Base-by-base conservation (phyloP, 2,888 invertebrate genomes). In the Philonicus albiceps region DNA sequence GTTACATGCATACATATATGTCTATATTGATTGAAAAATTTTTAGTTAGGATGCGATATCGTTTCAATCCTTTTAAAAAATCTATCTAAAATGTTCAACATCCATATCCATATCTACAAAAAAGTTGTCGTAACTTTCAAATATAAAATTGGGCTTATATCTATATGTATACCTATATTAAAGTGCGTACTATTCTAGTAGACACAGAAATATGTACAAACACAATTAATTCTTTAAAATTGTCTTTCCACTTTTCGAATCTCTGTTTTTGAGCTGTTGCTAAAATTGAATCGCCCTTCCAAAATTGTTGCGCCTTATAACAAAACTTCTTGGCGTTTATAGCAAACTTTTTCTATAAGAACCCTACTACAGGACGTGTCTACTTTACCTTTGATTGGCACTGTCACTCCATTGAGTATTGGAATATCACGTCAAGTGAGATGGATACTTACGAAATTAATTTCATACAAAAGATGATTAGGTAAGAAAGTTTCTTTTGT, bases 401-500 rank as follows among this genome's bases (percentile, higher is more conserved):
- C 22, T 64, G 64, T 64, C 64, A 22, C 64, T 64, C 64, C 64
- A 22, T 64, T 19, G 64, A 64, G 19, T 11, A n/a, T 49, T 49
- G n/a, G 3, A 37, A 75, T 75, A 43, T 37, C 4, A 40, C 27
- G 37, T 76, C 76, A 76, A 76, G 76, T 40, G 22, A 43, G 64
- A 64, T 64, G 43, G 27, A 76, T 76, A 43, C 34, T 40, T 7
- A 22, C 40, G 40, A 76, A 76, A 76, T 76, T 76, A 76, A 76
- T 76, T 76, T 76, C 13, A 6, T 22, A 43, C 34, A 74, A 74
- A 74, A 34, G 74, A 31, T 76, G 76, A 76, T 76, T 76, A 76
- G 76, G 40, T 40, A 76, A 22, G 76, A 76, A 76, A 76, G 37
- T 76, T 27, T 40, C 37, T 76, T n/a, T 76, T 76, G 76, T 37